A percentile compares a stretch with the other conserved stretches of the same genome.
Evolutionary conservation across 2,113 vertebrate species (phyloP).

Genomic region (Hoplias malabaricus): DNA sequence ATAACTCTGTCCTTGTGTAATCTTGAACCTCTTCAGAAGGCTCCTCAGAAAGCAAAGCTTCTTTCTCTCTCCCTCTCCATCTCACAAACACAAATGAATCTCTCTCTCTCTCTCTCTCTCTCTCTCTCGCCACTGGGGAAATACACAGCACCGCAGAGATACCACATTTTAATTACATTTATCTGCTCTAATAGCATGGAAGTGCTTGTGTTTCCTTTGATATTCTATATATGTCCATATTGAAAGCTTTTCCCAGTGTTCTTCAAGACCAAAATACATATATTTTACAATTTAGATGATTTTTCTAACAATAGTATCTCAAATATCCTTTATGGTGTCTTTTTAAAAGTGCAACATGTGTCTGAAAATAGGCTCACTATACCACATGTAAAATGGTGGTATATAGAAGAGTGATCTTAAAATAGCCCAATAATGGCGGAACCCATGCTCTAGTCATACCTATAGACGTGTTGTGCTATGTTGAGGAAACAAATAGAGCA

Average conservation of each 20-base stretch:
- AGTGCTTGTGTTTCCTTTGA: constrained; percentile 18
- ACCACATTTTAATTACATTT: constrained; percentile 44
- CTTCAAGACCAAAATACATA: not conserved
- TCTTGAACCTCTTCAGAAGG: constrained; percentile 3
- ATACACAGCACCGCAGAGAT: constrained; percentile 29
- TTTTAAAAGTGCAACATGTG: not conserved
- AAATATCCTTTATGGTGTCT: not conserved
- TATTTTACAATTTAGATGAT: not conserved
- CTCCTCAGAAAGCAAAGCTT: constrained; percentile 9
- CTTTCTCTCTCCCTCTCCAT: constrained; percentile 2
- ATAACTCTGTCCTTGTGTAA: constrained; percentile 23
- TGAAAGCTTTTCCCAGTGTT: not conserved
- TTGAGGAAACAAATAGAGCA: no score
- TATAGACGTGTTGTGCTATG: no score
- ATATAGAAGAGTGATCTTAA: not conserved
- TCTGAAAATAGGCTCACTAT: not conserved
- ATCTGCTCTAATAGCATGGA: constrained; percentile 29
- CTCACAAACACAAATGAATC: not conserved
- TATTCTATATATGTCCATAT: constrained; percentile 11
- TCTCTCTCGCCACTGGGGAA: constrained; percentile 26
- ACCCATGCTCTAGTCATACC: no score
- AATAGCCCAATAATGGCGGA: not conserved
- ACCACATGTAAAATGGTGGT: not conserved
- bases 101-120: not conserved
- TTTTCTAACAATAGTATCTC: not conserved